Evolutionary conservation across 2,113 vertebrate genomes (phyloP), one percentile per base, ranked within the genome.

Genomic region (Tupaia tana): DNA sequence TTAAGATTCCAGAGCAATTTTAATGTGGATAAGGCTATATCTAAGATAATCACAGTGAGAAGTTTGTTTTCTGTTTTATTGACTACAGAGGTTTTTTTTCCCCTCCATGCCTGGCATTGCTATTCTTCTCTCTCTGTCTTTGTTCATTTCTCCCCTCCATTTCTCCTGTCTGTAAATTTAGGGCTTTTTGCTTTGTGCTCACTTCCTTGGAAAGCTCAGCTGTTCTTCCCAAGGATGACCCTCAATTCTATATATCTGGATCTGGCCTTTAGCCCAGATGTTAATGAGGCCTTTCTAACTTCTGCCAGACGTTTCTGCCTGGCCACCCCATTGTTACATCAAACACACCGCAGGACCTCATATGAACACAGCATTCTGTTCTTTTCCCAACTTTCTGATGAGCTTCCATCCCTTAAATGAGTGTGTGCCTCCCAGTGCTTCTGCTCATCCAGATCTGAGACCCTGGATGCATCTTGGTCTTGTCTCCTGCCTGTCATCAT

Each of bases 1-100:
- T 77, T 64, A 81, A 87, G 81, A 63, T 66, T 80, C 43, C 24
- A 1, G 81, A 78, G 78, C 90, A 64, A 58, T 86, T 94, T 85
- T 77, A 69, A 67, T 69, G 27, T 27, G 58, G 59, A 95, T 78
- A 87, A 54, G 87, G 25, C 19, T 19, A 4, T 84, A 75, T 71
- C 15, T 61, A 67, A 89, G 61, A 64, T 75, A 84, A 96, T 83
- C 56, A 34, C 27, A 10, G 15, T 54, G 61, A 78, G 69, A 89
- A 77, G 14, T 77, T 88, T 71, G 34, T 54, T 93, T 81, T 19
- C 71, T 86, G 16, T 58, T 22, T 78, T 83, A 16, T 56, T 82
- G 14, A 79, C 54, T 74, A 4, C 29, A 75, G 84, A 71, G 25
- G 25, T 59, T 11, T 9, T 78, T 69, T 79, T 11, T 24, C 10